phyloP scores from a whole-genome alignment of 2,797 vertebrate genomes.

The Cyclopterus lumpus region DNA sequence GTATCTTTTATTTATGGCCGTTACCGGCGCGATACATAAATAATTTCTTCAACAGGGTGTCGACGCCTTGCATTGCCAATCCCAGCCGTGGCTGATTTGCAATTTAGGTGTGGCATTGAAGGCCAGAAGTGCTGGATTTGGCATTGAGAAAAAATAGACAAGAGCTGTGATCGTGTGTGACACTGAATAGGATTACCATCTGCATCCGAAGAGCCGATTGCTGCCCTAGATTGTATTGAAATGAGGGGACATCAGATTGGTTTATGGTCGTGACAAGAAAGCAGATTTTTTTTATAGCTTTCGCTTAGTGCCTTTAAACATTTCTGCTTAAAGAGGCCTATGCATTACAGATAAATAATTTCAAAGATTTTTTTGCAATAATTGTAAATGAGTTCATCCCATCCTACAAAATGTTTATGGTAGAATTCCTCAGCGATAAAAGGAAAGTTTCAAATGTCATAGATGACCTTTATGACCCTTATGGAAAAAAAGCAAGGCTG shows the following conservation, averaged over 20 bases:
- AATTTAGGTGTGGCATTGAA: slow-evolving; percentile 73
- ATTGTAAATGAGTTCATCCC: background rate
- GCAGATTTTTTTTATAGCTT: slow-evolving; percentile 26
- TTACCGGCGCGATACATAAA: slow-evolving; percentile 74
- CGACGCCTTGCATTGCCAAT: slow-evolving; percentile 53
- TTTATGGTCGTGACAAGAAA: slow-evolving; percentile 61
- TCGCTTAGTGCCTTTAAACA: slow-evolving; percentile 19
- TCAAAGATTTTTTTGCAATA: background rate
- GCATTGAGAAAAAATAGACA: slow-evolving; percentile 65
- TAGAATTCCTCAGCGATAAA: background rate
- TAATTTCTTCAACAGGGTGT: slow-evolving; percentile 75
- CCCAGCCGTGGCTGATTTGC: slow-evolving; percentile 66
- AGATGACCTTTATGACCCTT: background rate
- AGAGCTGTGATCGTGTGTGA: slow-evolving; percentile 62
- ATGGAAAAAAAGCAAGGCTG: background rate
- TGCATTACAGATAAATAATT: slow-evolving; percentile 6
- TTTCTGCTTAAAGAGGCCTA: background rate
- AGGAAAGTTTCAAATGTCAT: background rate
- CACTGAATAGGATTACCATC: slow-evolving; percentile 67
- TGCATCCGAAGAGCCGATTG: slow-evolving; percentile 58
- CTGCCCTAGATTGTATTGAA: slow-evolving; percentile 62
- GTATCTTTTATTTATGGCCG: slow-evolving; percentile 79
- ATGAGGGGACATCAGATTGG: slow-evolving; percentile 66
- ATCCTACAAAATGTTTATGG: background rate
- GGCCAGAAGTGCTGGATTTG: slow-evolving; percentile 63